Evolutionary conservation across 2,888 invertebrate genomes (phyloP).

Genomic region (Eupeodes luniger): DNA sequence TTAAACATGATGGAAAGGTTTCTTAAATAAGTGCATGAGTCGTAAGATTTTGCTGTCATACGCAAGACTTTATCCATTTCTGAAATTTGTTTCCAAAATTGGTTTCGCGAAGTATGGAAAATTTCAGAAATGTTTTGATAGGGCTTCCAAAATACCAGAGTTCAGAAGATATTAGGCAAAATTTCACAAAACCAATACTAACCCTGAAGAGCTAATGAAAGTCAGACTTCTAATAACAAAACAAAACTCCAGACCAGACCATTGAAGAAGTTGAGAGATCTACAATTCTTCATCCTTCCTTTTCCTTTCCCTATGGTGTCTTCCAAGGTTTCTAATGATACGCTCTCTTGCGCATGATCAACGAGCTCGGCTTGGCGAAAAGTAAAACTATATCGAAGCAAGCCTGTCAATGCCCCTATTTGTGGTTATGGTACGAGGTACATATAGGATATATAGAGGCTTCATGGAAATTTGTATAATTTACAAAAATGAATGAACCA

Average conservation of each 20-base stretch:
- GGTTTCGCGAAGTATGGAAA: too few species aligned
- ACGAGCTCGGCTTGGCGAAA: constrained; percentile 50
- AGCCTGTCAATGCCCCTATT: constrained; percentile 47
- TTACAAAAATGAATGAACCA: constrained; percentile 65
- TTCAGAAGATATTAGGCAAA: too few species aligned
- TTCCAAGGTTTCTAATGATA: constrained; percentile 69
- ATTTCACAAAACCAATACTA: background rate
- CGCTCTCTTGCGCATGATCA: constrained; percentile 65
- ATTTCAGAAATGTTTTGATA: too few species aligned
- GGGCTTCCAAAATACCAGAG: too few species aligned
- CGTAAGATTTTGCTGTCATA: background rate
- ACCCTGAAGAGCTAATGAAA: background rate
- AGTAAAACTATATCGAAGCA: constrained; percentile 26
- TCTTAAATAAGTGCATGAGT: background rate
- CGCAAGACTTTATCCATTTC: too few species aligned
- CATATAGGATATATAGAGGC: constrained; percentile 21
- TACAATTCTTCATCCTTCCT: constrained; percentile 8
- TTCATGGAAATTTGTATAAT: constrained; percentile 76
- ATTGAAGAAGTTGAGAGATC: constrained; percentile 45
- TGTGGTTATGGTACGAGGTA: constrained; percentile 12
- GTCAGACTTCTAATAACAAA: constrained; percentile 41
- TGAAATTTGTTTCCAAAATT: too few species aligned
- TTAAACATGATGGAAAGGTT: background rate
- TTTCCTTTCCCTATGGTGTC: background rate
- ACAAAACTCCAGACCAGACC: constrained; percentile 13